Percentiles rank a stretch among this genome's conserved stretches.
Conservation (phyloP, 2,113 vertebrate genomes). For the Brachyhypopomus gauderio region DNA sequence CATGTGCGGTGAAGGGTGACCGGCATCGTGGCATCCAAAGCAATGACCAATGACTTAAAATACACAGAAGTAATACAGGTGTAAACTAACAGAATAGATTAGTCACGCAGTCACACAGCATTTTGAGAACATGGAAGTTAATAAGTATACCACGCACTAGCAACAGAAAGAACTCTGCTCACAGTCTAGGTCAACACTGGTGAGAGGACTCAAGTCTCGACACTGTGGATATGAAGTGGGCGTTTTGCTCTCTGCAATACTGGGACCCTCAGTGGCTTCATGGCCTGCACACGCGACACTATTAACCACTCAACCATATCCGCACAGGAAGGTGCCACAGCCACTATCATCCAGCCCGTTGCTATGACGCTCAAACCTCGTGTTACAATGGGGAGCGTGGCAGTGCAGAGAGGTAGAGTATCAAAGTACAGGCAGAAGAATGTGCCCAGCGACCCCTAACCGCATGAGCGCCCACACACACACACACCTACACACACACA, state of each 20-base stretch:
- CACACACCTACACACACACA: no score
- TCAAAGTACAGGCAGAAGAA: constrained; percentile 37
- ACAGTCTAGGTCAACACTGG: neutral
- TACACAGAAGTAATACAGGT: no score
- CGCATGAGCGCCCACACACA: neutral
- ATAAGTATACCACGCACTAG: neutral
- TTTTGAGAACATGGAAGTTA: neutral
- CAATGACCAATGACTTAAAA: no score
- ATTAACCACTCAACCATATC: neutral
- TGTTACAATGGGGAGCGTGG: constrained; percentile 18
- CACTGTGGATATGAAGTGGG: neutral
- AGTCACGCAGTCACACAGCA: neutral
- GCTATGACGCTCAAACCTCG: constrained; percentile 40
- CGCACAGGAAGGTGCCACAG: constrained; percentile 28
- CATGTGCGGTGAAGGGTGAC: neutral
- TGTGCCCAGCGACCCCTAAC: constrained; percentile 1
- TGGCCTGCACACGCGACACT: neutral
- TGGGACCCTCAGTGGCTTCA: no score
- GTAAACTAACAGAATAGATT: neutral
- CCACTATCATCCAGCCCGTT: neutral
- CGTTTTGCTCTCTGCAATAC: neutral
- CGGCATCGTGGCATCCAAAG: no score
- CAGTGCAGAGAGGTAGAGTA: constrained; percentile 10
- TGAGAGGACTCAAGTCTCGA: neutral
- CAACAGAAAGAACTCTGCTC: neutral